phyloP scores from a whole-genome alignment of 2,888 invertebrate species.

The Troides aeacus region DNA sequence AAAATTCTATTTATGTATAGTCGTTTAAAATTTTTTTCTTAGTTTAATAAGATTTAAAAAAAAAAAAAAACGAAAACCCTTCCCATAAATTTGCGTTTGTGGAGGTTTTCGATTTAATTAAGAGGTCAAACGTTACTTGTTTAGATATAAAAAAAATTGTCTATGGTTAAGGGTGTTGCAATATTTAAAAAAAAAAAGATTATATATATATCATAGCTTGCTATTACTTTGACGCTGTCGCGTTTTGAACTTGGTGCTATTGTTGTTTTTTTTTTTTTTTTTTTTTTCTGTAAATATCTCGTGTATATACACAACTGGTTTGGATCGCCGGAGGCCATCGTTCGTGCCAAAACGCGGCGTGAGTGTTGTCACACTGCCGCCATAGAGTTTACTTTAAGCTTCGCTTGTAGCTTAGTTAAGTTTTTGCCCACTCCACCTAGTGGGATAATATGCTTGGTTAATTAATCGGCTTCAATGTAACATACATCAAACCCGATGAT shows the following conservation, averaged over 20 bases:
- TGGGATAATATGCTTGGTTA: too few relatives aligned
- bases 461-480: too few relatives aligned
- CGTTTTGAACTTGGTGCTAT: slow-evolving; percentile 28
- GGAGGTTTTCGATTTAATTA: slow-evolving; percentile 12
- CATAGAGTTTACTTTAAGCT: not conserved
- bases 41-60: slow-evolving; percentile 19
- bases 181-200: slow-evolving; percentile 20
- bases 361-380: not conserved
- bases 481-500: too few relatives aligned
- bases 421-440: too few relatives aligned
- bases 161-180: slow-evolving; percentile 30
- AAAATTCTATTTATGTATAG: slow-evolving; percentile 61
- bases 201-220: slow-evolving; percentile 23
- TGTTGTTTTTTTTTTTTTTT: slow-evolving; percentile 7
- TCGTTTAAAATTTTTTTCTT: slow-evolving; percentile 37
- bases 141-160: slow-evolving; percentile 14
- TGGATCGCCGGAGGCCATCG: not conserved
- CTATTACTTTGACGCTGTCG: slow-evolving; percentile 20
- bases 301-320: slow-evolving; percentile 5
- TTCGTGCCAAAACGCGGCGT: slow-evolving; percentile 8
- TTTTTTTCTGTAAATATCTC: slow-evolving; percentile 11
- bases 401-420: not conserved
- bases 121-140: slow-evolving; percentile 2
- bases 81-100: slow-evolving; percentile 8
- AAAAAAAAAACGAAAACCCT: not conserved